Conservation (phyloP, 2,797 vertebrate species). For the Merluccius polli region DNA sequence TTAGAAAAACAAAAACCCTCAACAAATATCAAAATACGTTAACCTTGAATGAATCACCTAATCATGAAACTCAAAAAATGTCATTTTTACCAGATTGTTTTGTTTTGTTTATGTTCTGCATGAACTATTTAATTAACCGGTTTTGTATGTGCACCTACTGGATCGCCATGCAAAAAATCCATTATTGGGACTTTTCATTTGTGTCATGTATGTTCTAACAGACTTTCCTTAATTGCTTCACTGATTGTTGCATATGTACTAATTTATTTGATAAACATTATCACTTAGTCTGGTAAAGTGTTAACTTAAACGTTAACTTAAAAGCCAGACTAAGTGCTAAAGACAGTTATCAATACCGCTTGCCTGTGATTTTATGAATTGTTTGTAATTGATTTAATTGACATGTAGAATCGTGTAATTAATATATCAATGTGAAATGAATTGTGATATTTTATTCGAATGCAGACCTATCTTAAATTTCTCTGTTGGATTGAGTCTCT, state of each 20-base stretch:
- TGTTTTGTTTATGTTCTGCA: neutral
- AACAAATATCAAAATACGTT: neutral
- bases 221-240: neutral
- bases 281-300: neutral
- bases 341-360: neutral
- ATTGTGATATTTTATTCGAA: slow-evolving; percentile 8
- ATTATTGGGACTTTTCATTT: neutral
- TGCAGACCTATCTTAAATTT: neutral
- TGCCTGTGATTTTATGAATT: neutral
- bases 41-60: neutral
- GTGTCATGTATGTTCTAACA: neutral
- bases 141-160: neutral
- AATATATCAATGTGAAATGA: slow-evolving; percentile 17
- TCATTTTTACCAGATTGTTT: neutral
- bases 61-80: neutral
- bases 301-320: neutral
- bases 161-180: neutral
- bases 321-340: neutral
- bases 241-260: neutral
- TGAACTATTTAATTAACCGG: neutral
- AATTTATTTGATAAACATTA: neutral
- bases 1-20: slow-evolving; percentile 10
- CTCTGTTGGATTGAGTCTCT: too few species aligned
- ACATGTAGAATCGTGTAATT: neutral
- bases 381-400: neutral